Evolutionary conservation across 2,888 invertebrate species (phyloP).

Genomic region (Trisateles emortualis): DNA sequence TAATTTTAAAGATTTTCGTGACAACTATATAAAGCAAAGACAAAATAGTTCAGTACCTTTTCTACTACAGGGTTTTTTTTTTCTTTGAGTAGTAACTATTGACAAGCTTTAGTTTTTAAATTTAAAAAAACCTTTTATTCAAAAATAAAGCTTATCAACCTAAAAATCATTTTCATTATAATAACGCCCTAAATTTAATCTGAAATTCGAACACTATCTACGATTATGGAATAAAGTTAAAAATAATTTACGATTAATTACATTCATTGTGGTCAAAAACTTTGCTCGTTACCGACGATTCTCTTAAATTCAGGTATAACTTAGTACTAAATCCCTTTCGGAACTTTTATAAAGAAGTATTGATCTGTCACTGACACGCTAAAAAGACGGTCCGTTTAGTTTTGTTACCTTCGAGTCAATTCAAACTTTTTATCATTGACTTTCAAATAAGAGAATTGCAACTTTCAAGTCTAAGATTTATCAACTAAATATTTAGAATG

Average conservation of each 20-base stretch:
- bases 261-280: constrained; percentile 81
- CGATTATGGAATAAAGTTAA: constrained; percentile 62
- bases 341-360: constrained; percentile 74
- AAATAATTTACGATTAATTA: constrained; percentile 77
- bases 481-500: constrained; percentile 26
- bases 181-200: too few relatives aligned
- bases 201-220: constrained; percentile 49
- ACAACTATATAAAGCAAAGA: too few relatives aligned
- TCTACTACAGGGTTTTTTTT: too few relatives aligned
- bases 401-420: constrained; percentile 25
- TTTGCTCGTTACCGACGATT: constrained; percentile 81
- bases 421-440: constrained; percentile 42
- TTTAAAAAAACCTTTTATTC: too few relatives aligned
- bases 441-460: constrained; percentile 36
- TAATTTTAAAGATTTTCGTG: too few relatives aligned
- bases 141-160: too few relatives aligned
- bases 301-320: constrained; percentile 79
- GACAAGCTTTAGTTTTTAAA: too few relatives aligned
- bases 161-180: too few relatives aligned
- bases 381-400: constrained; percentile 17
- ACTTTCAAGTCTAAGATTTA: constrained; percentile 24
- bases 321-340: constrained; percentile 76
- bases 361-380: constrained; percentile 73
- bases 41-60: too few relatives aligned
- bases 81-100: too few relatives aligned